Base-by-base conservation (phyloP, 2,797 vertebrate species). In the Ibycter americanus region DNA sequence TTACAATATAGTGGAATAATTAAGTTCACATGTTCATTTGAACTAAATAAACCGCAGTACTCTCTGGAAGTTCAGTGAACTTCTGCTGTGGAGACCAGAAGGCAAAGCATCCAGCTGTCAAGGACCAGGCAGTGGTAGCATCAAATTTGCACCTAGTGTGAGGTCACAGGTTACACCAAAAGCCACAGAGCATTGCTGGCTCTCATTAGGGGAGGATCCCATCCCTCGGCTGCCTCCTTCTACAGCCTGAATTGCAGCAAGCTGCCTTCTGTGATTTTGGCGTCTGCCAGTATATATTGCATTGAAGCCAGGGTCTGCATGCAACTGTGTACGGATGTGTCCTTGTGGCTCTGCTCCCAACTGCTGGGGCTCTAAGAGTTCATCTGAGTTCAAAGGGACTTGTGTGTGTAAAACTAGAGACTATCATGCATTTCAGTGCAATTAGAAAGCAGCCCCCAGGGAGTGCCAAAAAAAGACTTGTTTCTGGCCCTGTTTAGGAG, bases 221-320 rank as follows among this genome's bases (percentile, higher is more conserved):
- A 12, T 8, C 42, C 25, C 15, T 55, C 56, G 63, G 19, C 29
- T 79, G 8, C n/a, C 36, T 74, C 36, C n/a, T 86, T 56, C 40
- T 52, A 6, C 0, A 2, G 9, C 15, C 58, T 38, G 66, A 56
- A 47, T 29, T 52, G n/a, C n/a, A 82, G 47, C 27, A 61, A 52
- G 38, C 20, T 70, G 31, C 42, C 16, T 68, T 68, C 81, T 82
- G 66, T 42, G 73, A 1, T 52, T 71, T 42, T 86, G 79, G 17
- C 29, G 13, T 78, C 87, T 78, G 42, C n/a, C 71, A 72, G 32
- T 3, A 4, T 15, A 34, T 10, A 9, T 16, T 54, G 17, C 40
- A 5, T 2, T 40, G 79, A 61, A n/a, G 29, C 23, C 0, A 0
- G 34, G 22, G 16, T 46, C 68, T 1, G 7, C 15, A 2, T 8